Evolutionary conservation across 2,797 vertebrate genomes (phyloP).

Genomic region (Potorous gilbertii): DNA sequence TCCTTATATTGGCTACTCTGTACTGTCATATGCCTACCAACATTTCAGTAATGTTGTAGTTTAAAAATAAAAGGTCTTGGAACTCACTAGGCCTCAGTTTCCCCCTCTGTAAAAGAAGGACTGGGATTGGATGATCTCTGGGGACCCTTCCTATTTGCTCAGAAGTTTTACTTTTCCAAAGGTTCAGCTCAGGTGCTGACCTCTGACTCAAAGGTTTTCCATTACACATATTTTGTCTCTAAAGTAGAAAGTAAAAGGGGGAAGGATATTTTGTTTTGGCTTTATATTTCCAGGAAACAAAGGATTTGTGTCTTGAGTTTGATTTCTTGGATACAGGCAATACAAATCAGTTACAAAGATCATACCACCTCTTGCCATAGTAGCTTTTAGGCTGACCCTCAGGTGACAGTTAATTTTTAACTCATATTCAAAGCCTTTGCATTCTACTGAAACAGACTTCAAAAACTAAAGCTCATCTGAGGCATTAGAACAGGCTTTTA

Average conservation of each 20-base stretch:
- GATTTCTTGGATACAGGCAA: neutral
- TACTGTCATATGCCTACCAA: neutral
- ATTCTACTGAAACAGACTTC: neutral
- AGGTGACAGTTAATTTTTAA: neutral
- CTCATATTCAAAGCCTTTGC: neutral
- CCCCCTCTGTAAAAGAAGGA: neutral
- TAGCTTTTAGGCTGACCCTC: neutral
- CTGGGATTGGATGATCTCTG: neutral
- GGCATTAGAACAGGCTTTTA: neutral
- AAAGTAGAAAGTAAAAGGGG: neutral
- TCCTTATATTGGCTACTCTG: neutral
- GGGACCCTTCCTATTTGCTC: neutral
- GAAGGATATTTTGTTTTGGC: neutral
- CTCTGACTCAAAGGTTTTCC: neutral
- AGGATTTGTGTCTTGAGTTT: neutral
- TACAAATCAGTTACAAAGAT: neutral
- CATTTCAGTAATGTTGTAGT: neutral
- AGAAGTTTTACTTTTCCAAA: conserved; percentile 36
- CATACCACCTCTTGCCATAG: neutral
- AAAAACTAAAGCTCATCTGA: neutral
- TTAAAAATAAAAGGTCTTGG: neutral
- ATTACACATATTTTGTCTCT: neutral
- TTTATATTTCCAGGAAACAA: neutral
- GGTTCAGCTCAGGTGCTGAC: neutral
- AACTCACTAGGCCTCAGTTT: neutral